Evolutionary conservation across 2,888 invertebrate genomes (phyloP).

Genomic region (Escarpia spicata): DNA sequence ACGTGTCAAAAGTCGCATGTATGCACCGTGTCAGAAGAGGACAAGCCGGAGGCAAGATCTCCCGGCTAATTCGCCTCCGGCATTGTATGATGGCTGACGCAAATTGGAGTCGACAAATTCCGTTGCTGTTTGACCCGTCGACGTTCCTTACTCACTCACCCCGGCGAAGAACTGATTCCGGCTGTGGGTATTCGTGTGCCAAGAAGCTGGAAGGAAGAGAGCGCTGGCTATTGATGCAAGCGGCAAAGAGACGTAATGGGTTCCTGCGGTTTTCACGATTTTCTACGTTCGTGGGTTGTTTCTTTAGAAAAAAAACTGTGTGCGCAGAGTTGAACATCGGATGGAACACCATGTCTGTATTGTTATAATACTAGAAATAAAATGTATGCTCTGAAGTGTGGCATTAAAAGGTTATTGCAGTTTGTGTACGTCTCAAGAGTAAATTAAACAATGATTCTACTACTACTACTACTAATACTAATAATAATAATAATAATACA

Average conservation of each 20-base stretch:
- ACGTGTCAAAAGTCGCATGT: not conserved
- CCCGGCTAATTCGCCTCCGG: not conserved
- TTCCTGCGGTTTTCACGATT: not conserved
- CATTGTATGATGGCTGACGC: not conserved
- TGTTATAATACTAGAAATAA: not conserved
- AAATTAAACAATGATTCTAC: too few species aligned
- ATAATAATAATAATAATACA: too few species aligned
- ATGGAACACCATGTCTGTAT: not conserved
- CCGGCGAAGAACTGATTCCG: not conserved
- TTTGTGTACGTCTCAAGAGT: too few species aligned
- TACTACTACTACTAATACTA: too few species aligned
- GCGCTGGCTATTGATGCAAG: not conserved
- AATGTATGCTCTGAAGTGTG: not conserved
- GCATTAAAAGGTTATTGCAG: not conserved
- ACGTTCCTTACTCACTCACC: not conserved
- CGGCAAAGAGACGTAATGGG: not conserved
- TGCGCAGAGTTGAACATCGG: not conserved
- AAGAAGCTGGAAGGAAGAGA: not conserved
- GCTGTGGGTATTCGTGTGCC: not conserved
- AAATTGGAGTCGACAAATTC: constrained; percentile 13
- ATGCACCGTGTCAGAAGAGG: not conserved
- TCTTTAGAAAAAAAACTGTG: not conserved
- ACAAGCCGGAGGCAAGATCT: constrained; percentile 13
- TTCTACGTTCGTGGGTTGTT: not conserved
- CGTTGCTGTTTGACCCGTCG: not conserved